These are phyloP conservation scores for Pterocles burchelli DNA, from an alignment of 2,113 vertebrate species.

Conservation along the genomic window DNA sequence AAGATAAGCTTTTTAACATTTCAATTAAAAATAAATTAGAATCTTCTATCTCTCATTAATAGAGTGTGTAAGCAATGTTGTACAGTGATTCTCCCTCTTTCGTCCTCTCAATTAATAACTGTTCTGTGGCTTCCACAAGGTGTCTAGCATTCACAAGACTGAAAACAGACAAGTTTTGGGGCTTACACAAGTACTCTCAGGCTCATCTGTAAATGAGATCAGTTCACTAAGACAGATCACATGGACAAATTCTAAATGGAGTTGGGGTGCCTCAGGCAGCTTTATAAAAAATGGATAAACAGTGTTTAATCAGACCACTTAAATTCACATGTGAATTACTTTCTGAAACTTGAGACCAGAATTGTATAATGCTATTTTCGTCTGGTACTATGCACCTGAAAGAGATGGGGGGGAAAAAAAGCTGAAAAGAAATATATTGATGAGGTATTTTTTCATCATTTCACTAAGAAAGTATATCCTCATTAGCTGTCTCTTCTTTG, in stretches of 20 bases:
- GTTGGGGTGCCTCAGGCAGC: background rate
- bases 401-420: background rate
- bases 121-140: background rate
- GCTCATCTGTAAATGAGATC: background rate
- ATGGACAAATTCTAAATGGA: background rate
- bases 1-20: background rate
- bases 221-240: background rate
- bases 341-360: background rate
- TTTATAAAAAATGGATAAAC: background rate
- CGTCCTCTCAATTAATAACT: background rate
- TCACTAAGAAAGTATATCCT: background rate
- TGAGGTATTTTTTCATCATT: background rate
- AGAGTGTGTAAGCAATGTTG: background rate
- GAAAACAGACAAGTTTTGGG: background rate
- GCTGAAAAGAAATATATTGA: background rate
- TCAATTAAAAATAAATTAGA: slow-evolving; percentile 29
- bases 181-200: background rate
- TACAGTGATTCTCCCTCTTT: background rate
- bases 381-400: background rate
- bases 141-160: background rate
- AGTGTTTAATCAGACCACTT: background rate
- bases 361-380: background rate
- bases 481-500: background rate
- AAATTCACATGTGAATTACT: background rate
- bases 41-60: background rate